Evolutionary conservation across 2,888 invertebrate species (phyloP).

Genomic region (Lasioglossum calceatum): DNA sequence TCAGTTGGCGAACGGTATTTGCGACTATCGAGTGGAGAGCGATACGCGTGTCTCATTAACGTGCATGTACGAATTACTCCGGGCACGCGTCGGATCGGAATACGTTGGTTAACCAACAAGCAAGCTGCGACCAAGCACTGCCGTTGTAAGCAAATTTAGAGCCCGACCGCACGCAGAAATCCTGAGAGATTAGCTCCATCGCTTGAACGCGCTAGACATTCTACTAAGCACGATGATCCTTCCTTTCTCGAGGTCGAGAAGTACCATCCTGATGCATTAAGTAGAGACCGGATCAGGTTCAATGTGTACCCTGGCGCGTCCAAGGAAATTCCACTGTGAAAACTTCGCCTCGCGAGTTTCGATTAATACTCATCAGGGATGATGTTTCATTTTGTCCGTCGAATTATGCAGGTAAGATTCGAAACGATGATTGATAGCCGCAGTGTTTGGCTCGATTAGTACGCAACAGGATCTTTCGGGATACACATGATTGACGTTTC

Average conservation of each 20-base stretch:
- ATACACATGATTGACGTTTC: not conserved
- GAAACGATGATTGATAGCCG: not conserved
- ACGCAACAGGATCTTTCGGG: not conserved
- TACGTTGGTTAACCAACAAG: conserved; percentile 54
- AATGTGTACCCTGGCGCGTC: not conserved
- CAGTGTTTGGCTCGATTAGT: not conserved
- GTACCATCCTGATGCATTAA: conserved; percentile 5
- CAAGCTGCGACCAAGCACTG: conserved; percentile 34
- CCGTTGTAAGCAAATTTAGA: conserved; percentile 50
- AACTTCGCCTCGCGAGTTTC: not conserved
- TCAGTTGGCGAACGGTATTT: conserved; percentile 45
- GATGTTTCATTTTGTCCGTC: not conserved
- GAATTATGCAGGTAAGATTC: not conserved
- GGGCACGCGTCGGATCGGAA: conserved; percentile 61
- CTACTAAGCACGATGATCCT: conserved; percentile 8
- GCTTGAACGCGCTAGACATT: conserved; percentile 2
- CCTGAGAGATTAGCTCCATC: conserved; percentile 17
- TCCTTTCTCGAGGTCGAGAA: conserved; percentile 6
- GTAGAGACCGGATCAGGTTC: not conserved
- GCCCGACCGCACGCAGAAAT: conserved; percentile 14
- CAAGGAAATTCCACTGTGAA: not conserved
- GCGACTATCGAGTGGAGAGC: conserved; percentile 35
- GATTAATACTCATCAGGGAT: not conserved
- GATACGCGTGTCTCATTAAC: conserved; percentile 63
- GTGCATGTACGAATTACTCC: conserved; percentile 55